Percentiles rank a stretch among this genome's conserved stretches.
Evolutionary conservation across 2,113 vertebrate genomes (phyloP).

Genomic region (Hyperoodon ampullatus): DNA sequence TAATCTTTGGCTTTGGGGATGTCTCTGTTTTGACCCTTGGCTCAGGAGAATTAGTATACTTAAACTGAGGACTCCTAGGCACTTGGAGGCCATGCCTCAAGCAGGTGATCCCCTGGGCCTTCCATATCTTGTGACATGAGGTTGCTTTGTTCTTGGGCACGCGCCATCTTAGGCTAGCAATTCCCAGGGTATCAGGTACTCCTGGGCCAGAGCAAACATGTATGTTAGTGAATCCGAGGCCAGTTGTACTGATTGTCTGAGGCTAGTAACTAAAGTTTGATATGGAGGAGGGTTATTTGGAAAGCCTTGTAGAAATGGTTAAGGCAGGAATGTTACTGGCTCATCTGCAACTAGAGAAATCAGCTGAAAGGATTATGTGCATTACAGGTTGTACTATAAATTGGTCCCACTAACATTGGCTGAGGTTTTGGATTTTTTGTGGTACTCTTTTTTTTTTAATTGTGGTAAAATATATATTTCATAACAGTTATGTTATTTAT

Average conservation of each 20-base stretch:
- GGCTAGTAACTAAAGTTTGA: not conserved
- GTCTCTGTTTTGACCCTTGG: not conserved
- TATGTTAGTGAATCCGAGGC: not conserved
- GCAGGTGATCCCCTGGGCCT: not conserved
- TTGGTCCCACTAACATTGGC: not conserved
- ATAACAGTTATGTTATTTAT: not conserved
- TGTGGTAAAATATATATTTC: not conserved
- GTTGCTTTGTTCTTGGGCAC: not conserved
- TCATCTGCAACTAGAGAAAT: not conserved
- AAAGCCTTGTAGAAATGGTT: not conserved
- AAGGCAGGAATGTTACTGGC: not conserved
- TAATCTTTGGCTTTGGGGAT: not conserved
- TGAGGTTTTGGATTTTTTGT: constrained; percentile 18
- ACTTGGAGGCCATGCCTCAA: not conserved
- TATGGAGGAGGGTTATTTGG: not conserved
- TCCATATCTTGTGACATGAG: not conserved
- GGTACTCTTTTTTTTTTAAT: not conserved
- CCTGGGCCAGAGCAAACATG: not conserved
- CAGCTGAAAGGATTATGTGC: not conserved
- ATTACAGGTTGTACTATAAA: accelerated
- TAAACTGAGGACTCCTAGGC: too few species aligned
- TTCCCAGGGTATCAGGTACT: not conserved
- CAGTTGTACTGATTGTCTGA: not conserved
- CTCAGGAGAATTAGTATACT: not conserved
- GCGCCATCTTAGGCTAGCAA: not conserved